Evolutionary conservation across 2,113 vertebrate species (phyloP), one percentile per base, ranked within the genome.

Genomic region (Zosterops lateralis): DNA sequence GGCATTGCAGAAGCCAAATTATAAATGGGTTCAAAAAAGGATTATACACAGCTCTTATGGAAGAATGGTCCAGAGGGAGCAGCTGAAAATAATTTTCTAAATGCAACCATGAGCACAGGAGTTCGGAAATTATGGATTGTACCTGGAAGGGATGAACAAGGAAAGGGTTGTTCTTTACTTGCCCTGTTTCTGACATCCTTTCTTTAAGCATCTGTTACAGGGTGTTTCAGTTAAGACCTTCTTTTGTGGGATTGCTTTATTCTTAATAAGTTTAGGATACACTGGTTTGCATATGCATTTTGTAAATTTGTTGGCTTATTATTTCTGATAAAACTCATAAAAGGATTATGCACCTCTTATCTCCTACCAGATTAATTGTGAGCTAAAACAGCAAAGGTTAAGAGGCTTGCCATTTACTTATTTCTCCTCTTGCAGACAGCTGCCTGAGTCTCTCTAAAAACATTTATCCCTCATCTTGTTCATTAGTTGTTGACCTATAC

Each of bases 281-380:
- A 11, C 38, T 42, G 62, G 42, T 77, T 90, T 92, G 85, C 72
- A 67, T 92, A 77, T 4, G 10, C 44, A 60, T 92, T 90, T 90
- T 45, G 67, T 48, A 81, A 77, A 67, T 86, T 84, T 77, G 44
- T 88, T 95, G 60, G 56, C 36, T 77, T 78, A 67, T 83, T 92
- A 74, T 93, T 95, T 93, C 85, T 89, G 86, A 94, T 93, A 90
- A 93, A 86, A 66, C 42, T 53, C 64, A 12, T 95, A 90, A 91
- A 95, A 87, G 85, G 67, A 96, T 95, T 94, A 95, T 17, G 56
- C 61, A 36, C n/a, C 65, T 81, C 86, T 94, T 94, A 90, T 95
- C 93, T 94, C 72, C 51, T 47, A 83, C 67, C 50, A 80, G 82
- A 85, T 87, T 94, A 95, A 92, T 77, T 90, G 85, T 85, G 82